Base-by-base conservation (phyloP, 1,140 invertebrate species). In the Zaprionus tsacasi region DNA sequence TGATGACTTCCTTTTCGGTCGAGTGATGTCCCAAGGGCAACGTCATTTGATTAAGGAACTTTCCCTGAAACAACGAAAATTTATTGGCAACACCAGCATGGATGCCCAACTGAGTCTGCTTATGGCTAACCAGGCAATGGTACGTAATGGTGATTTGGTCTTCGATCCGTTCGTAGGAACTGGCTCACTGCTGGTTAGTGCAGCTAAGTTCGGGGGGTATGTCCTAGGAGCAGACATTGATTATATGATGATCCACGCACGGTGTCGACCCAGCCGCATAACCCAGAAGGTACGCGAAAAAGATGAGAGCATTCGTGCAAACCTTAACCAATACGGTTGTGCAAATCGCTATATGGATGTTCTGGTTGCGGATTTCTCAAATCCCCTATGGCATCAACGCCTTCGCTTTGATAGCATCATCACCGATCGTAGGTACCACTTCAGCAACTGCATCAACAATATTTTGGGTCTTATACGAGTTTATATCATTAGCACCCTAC, bases 11-110 rank as follows among this genome's bases (percentile, higher is more conserved):
- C 96, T 97, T 91, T 98, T 99, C 94, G 97, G 98, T 30, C 94
- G 95, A 94, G 96, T 95, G 95, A 98, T 89, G 94, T 94, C 95
- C 36, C 95, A 96, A 93, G 97, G 98, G 3, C 96, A 98, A 92
- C 94, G 98, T 69, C 94, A 96, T 74, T 93, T 96, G 25, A 96
- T 98, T 38, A 93, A 95, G 73, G 94, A 96, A 66, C 95, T 98
- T 55, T 98, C 97, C 1, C 91, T 99, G 27, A 98, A 98, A 93
- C 96, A 95, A 33, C 94, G 98, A 21, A 97, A 97, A 93, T 99
- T 99, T 92, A 99, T 99, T 90, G 98, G 98, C 6, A 99, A 99
- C 91, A 99, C 98, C 0, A 98, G 96, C 82, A 99, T 99, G 98
- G 98, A 99, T 93, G 96, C 98, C 0, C 96, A 97, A 76, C 93